These are phyloP conservation scores for Chanos chanos DNA, from an alignment of 2,797 vertebrate genomes.

Conservation along the genomic window DNA sequence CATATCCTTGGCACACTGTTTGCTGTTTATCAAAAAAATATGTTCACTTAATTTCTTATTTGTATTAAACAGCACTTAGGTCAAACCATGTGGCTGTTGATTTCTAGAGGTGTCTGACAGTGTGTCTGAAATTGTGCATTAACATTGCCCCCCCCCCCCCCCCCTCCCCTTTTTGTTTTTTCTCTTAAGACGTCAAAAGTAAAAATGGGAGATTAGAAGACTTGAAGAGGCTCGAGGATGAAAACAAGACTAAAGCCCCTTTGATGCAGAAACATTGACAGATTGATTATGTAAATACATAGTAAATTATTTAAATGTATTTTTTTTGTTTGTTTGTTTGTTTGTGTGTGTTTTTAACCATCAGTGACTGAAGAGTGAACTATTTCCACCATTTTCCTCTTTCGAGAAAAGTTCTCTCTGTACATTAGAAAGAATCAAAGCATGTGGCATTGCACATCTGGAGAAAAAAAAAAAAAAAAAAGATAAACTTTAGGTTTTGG, in stretches of 20 bases:
- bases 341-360: conserved; percentile 67
- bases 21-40: not conserved
- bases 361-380: conserved; percentile 61
- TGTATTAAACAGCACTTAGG: no score
- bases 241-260: conserved; percentile 46
- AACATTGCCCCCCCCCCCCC: not conserved
- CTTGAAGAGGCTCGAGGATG: conserved; percentile 4
- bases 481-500: no score
- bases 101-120: no score
- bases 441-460: not conserved
- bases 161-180: not conserved
- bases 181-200: conserved; percentile 88
- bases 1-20: not conserved
- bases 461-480: conserved; percentile 1
- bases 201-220: conserved; percentile 94
- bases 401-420: conserved; percentile 21
- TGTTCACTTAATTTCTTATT: no score
- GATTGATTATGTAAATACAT: conserved; percentile 83
- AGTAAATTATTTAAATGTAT: conserved; percentile 94
- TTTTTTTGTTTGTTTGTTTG: conserved; percentile 59
- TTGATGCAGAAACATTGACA: conserved; percentile 66
- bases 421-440: conserved; percentile 4
- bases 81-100: no score
- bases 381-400: conserved; percentile 45
- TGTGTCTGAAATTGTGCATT: no score